Conservation (phyloP, 2,888 invertebrate species). For the Oscheius onirici region DNA sequence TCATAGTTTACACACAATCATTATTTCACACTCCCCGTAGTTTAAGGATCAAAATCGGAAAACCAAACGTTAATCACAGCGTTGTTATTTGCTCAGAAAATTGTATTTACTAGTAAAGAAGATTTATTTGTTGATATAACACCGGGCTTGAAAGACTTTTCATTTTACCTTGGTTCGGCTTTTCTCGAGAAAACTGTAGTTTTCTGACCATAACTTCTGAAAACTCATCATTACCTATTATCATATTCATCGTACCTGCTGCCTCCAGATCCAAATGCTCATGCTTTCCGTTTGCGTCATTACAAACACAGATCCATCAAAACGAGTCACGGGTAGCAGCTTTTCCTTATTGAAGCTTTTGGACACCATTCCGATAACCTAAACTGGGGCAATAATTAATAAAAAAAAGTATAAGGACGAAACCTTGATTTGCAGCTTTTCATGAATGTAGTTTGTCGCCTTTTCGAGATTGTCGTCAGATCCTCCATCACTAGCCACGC, state of each 20-base stretch:
- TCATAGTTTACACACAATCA: not conserved
- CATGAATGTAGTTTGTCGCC: constrained; percentile 62
- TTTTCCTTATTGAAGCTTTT: constrained; percentile 57
- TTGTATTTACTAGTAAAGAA: not conserved
- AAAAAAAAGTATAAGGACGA: not conserved
- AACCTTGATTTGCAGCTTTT: constrained; percentile 60
- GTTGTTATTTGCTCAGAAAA: constrained; percentile 15
- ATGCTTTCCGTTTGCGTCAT: constrained; percentile 65
- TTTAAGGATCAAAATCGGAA: too few relatives aligned
- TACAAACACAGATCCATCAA: constrained; percentile 64
- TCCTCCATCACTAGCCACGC: constrained; percentile 65
- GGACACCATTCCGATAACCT: constrained; percentile 55
- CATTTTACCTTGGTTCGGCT: constrained; percentile 1
- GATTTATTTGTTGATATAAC: not conserved
- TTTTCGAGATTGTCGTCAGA: constrained; percentile 65
- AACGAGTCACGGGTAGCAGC: constrained; percentile 61
- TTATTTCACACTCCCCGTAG: too few relatives aligned
- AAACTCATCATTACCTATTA: constrained; percentile 14
- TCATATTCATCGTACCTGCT: constrained; percentile 51
- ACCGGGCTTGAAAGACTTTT: not conserved
- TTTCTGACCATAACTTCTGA: constrained; percentile 56
- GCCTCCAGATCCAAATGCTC: constrained; percentile 68
- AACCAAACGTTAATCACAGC: not conserved
- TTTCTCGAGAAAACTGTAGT: constrained; percentile 47
- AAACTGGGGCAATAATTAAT: not conserved